Evolutionary conservation across 2,113 vertebrate species (phyloP).

Genomic region (Trochalopteron elliotii): DNA sequence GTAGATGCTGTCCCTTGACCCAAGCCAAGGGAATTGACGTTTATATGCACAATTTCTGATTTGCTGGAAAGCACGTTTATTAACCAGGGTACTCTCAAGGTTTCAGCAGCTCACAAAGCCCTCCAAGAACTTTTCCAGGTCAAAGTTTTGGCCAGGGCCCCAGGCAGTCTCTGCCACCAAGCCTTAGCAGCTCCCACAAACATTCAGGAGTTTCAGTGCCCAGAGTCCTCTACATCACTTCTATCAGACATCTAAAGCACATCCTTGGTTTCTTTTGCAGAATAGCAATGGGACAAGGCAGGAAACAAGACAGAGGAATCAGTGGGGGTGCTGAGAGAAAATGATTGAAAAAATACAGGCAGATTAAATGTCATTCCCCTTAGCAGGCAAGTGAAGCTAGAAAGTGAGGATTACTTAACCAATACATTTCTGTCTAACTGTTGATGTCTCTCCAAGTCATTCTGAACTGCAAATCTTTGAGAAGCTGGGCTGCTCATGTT

Average conservation of each 20-base stretch:
- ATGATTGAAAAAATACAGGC: background rate
- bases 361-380: background rate
- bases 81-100: background rate
- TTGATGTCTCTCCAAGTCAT: background rate
- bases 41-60: background rate
- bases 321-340: rapidly evolving
- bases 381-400: background rate
- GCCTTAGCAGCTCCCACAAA: background rate
- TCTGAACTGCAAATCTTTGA: background rate
- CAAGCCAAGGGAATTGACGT: background rate
- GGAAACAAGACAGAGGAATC: background rate
- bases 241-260: background rate
- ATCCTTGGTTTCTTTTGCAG: background rate
- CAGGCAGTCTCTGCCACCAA: background rate
- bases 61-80: background rate
- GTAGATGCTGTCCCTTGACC: background rate
- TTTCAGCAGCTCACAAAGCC: background rate
- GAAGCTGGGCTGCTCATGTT: background rate
- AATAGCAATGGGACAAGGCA: background rate
- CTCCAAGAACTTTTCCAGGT: background rate
- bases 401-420: background rate
- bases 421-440: background rate
- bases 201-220: background rate
- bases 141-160: background rate
- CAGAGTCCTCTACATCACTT: rapidly evolving